phyloP scores from a whole-genome alignment of 2,113 vertebrate species.

The Elephas maximus region DNA sequence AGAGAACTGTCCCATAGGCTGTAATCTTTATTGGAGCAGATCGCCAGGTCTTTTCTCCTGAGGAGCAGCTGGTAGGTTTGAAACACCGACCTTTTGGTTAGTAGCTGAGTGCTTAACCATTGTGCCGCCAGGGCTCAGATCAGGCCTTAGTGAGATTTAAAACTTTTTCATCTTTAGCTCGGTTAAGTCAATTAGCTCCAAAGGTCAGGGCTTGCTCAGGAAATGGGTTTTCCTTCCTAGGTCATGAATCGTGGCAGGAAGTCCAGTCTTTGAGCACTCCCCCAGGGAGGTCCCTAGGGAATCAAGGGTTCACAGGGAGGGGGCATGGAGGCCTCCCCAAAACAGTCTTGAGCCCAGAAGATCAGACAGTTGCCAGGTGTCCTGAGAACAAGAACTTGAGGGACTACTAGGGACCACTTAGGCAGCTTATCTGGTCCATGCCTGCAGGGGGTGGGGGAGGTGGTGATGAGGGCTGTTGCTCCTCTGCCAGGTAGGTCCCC shows the following conservation, averaged over 20 bases:
- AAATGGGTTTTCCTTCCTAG: conserved; percentile 49
- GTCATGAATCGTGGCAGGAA: conserved; percentile 14
- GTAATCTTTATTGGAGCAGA: neutral
- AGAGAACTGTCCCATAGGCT: no score
- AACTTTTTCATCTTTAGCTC: neutral
- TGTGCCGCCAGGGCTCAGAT: neutral
- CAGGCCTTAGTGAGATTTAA: neutral
- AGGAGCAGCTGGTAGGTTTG: neutral
- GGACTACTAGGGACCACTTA: neutral
- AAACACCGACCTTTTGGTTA: neutral
- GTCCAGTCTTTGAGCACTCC: neutral
- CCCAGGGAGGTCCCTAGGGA: neutral
- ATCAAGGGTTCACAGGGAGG: neutral
- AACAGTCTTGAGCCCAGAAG: neutral
- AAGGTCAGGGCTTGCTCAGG: conserved; percentile 40
- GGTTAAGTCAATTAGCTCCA: conserved; percentile 23
- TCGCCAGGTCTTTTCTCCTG: neutral
- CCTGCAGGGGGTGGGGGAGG: rapidly evolving
- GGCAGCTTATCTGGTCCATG: neutral
- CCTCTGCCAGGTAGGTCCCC: neutral
- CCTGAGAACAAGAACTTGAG: neutral
- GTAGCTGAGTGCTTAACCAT: neutral
- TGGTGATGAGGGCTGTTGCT: no score
- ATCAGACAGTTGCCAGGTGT: neutral
- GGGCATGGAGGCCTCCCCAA: neutral